Evolutionary conservation across 2,113 vertebrate genomes (phyloP).

Genomic region (Coptodon rendalli): DNA sequence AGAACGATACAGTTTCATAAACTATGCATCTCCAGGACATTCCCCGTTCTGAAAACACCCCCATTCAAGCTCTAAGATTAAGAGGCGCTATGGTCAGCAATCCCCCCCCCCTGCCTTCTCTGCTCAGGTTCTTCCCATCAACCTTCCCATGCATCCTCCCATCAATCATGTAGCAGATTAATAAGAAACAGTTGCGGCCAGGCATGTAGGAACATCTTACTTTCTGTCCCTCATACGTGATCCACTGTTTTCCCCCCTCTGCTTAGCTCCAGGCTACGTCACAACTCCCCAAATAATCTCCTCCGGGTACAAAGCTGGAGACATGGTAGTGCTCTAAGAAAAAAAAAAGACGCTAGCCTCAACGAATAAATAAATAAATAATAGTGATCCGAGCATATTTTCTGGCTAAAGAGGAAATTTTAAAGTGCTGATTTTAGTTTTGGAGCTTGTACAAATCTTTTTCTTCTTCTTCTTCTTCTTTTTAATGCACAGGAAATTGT

Average conservation of each 20-base stretch:
- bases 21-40: constrained; percentile 1
- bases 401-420: background rate
- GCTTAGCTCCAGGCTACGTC: constrained; percentile 52
- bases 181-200: background rate
- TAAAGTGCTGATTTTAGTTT: background rate
- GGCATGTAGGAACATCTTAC: background rate
- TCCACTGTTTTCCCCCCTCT: background rate
- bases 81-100: background rate
- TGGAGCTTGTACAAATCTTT: background rate
- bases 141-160: background rate
- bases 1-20: background rate
- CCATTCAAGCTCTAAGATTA: background rate
- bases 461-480: background rate
- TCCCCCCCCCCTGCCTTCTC: background rate
- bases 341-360: background rate
- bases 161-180: background rate
- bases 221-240: background rate
- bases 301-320: background rate
- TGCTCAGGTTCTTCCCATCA: background rate
- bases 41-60: background rate
- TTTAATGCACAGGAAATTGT: background rate
- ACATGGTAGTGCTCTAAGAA: background rate
- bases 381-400: background rate
- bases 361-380: background rate
- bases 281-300: constrained; percentile 53